Base-by-base conservation (phyloP, 2,797 vertebrate species). In the Macropus fuliginosus region DNA sequence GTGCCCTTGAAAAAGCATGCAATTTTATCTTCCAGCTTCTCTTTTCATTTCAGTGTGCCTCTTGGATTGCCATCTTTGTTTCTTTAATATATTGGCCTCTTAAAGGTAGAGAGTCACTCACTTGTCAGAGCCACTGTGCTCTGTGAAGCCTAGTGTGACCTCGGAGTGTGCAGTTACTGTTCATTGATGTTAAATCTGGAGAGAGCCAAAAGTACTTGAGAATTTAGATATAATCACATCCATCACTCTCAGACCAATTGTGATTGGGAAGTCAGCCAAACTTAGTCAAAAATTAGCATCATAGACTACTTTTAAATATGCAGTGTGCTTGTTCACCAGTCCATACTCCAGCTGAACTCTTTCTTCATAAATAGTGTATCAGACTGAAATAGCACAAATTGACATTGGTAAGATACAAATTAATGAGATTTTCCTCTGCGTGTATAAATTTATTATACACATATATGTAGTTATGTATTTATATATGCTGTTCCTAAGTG, bases 321-420 rank as follows among this genome's bases (percentile, higher is more conserved):
- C 18, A 87, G 0, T 87, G 50, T 50, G 27, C 46, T 24, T 27
- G 50, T 87, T 50, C n/a, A 46, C 16, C n/a, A 74, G 18, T 31
- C 28, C 40, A 13, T 6, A 10, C 50, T 92, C 50, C 81, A 90
- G 89, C 93, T 81, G 54, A 55, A 52, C 0, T 1, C 31, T 92
- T 92, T 92, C 94, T 95, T 93, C 91, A 9, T 55, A 93, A 91
- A 13, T 21, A 55, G 92, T 94, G 28, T 81, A 93, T 92, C 92
- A 40, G 55, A 50, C 54, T 81, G 91, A 55, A 94, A 54, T 56
- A 95, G 81, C 56, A 91, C 40, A 52, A 55, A 52, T 59, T 93
- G 92, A 92, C 57, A 40, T 90, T 91, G 62, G 40, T 87, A 46
- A 81, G 21, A 81, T 46, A 21, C 21, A 81, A 87, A 87, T 62